A percentile compares a stretch with the other conserved stretches of the same genome.
These are phyloP conservation scores for Lethenteron reissneri DNA, from an alignment of 2,113 vertebrate species.

Conservation along the genomic window DNA sequence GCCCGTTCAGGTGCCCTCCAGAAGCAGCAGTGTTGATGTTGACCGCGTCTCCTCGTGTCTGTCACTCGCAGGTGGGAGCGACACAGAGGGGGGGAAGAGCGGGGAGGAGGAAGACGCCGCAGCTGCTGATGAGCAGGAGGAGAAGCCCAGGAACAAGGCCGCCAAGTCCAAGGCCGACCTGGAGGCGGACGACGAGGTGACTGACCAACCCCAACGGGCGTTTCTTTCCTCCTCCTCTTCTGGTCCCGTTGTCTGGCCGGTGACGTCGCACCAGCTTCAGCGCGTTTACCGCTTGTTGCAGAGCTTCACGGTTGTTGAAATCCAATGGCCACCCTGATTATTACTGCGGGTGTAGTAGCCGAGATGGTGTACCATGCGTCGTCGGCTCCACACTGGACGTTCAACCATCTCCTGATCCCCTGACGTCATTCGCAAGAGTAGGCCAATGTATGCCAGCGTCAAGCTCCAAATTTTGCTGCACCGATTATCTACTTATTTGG, in stretches of 20 bases:
- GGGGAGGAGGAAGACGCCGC: neutral
- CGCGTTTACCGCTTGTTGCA: neutral
- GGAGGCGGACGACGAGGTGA: slow-evolving; percentile 4
- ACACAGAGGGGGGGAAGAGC: neutral
- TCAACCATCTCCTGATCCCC: too few relatives aligned
- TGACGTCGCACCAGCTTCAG: neutral
- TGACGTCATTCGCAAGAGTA: too few relatives aligned
- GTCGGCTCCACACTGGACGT: too few relatives aligned
- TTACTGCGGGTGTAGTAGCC: neutral
- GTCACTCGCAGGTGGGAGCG: neutral
- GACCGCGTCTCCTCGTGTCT: neutral
- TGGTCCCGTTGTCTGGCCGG: neutral
- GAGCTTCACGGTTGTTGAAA: neutral
- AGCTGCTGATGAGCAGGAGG: neutral
- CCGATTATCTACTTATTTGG: too few relatives aligned
- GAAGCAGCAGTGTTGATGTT: neutral
- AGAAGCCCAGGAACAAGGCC: neutral
- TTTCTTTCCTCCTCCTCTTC: neutral
- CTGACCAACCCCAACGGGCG: neutral
- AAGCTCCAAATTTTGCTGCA: too few relatives aligned
- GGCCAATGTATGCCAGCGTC: too few relatives aligned
- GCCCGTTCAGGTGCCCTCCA: neutral
- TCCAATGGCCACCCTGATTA: neutral
- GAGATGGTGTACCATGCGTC: neutral
- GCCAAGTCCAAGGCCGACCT: slow-evolving; percentile 5